These are phyloP conservation scores for Ormyrus labotus DNA, from an alignment of 2,888 invertebrate species.

Conservation along the genomic window DNA sequence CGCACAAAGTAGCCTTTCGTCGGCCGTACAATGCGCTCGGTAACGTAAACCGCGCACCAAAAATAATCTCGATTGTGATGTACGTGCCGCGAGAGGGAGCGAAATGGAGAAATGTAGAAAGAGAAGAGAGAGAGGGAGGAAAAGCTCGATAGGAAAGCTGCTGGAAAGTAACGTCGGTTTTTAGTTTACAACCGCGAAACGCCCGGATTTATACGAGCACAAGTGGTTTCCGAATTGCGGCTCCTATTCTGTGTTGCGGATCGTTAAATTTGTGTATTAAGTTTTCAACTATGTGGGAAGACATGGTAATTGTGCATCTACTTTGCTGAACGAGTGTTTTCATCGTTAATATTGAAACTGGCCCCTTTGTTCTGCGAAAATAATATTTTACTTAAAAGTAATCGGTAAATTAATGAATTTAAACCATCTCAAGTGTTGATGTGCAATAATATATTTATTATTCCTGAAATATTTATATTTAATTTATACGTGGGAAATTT, in stretches of 20 bases:
- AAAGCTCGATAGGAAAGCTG: slow-evolving; percentile 42
- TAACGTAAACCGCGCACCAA: slow-evolving; percentile 58
- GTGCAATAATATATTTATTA: too few species aligned
- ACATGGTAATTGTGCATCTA: slow-evolving; percentile 56
- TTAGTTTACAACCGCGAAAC: slow-evolving; percentile 47
- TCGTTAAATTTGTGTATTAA: not conserved
- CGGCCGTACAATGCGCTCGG: slow-evolving; percentile 42
- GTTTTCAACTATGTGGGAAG: slow-evolving; percentile 51
- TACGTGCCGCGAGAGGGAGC: slow-evolving; percentile 35
- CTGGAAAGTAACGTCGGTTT: slow-evolving; percentile 45
- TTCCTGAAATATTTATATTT: too few species aligned
- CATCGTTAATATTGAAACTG: too few species aligned
- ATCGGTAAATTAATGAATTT: too few species aligned
- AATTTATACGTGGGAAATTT: too few species aligned
- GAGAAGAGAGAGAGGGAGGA: slow-evolving; percentile 38
- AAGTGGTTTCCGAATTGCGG: slow-evolving; percentile 15
- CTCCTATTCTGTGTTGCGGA: not conserved
- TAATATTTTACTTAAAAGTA: too few species aligned
- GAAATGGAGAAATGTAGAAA: slow-evolving; percentile 42
- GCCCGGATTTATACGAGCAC: slow-evolving; percentile 6
- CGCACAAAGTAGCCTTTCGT: slow-evolving; percentile 41
- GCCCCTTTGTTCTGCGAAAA: too few species aligned
- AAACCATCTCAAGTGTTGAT: too few species aligned
- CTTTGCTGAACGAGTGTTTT: too few species aligned
- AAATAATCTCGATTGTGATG: slow-evolving; percentile 60